These are phyloP conservation scores for Cottoperca gobio DNA, from an alignment of 2,797 vertebrate genomes.

Conservation along the genomic window DNA sequence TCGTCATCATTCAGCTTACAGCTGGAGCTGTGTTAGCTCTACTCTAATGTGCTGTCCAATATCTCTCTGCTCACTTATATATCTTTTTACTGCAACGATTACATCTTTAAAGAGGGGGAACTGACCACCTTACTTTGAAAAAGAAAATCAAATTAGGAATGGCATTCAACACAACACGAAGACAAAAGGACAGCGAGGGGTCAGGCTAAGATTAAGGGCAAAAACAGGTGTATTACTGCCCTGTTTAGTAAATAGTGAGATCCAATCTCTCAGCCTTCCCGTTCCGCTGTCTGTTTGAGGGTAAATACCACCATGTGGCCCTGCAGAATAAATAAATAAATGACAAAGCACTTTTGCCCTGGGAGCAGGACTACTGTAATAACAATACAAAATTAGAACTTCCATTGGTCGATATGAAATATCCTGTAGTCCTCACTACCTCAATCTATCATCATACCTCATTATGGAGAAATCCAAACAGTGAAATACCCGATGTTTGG, in stretches of 20 bases:
- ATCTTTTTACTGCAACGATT: conserved; percentile 12
- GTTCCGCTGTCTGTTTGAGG: conserved; percentile 71
- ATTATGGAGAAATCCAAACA: conserved; percentile 81
- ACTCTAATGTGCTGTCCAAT: not conserved
- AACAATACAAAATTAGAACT: conserved; percentile 42
- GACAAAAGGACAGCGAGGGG: conserved; percentile 43
- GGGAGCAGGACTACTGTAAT: conserved; percentile 52
- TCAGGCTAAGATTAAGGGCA: conserved; percentile 63
- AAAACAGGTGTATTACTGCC: conserved; percentile 70
- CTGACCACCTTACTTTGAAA: conserved; percentile 16
- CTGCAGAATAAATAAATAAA: conserved; percentile 67
- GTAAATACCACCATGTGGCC: conserved; percentile 77
- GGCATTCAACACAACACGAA: conserved; percentile 48
- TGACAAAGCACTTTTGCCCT: conserved; percentile 37
- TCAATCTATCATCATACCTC: conserved; percentile 72
- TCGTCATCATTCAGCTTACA: conserved; percentile 18
- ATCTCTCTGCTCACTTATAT: conserved; percentile 1
- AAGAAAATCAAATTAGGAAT: conserved; percentile 14
- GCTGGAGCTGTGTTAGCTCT: conserved; percentile 6
- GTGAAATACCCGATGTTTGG: conserved; percentile 59
- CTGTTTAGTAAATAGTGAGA: conserved; percentile 75
- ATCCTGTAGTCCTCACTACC: conserved; percentile 25
- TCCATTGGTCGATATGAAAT: conserved; percentile 57
- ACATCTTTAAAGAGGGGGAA: conserved; percentile 27
- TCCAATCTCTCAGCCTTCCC: conserved; percentile 58